A percentile compares a stretch with the other conserved stretches of the same genome.
Evolutionary conservation across 2,888 invertebrate genomes (phyloP).

Genomic region (Neoaliturus tenellus): DNA sequence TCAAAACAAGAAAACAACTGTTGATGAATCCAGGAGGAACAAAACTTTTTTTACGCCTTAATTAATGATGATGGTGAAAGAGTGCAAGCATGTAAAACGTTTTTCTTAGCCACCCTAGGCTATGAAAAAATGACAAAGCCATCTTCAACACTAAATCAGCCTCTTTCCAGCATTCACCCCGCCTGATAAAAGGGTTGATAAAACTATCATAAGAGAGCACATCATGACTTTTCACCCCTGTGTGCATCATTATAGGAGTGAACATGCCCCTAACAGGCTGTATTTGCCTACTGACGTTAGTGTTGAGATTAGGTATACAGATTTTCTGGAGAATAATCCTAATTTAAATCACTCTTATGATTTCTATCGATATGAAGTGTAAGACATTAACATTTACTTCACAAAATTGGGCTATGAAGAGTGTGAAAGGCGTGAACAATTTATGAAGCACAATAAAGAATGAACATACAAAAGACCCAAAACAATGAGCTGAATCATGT

Average conservation of each 20-base stretch:
- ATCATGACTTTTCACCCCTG: too few relatives aligned
- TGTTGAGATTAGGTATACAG: not conserved
- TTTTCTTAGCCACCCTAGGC: not conserved
- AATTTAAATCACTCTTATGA: constrained; percentile 28
- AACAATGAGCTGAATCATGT: not conserved
- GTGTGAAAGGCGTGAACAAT: not conserved
- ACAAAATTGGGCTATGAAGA: not conserved
- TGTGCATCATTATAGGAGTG: too few relatives aligned
- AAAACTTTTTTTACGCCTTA: too few relatives aligned
- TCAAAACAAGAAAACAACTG: too few relatives aligned
- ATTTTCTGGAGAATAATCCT: not conserved
- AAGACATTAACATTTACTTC: not conserved
- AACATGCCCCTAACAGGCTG: not conserved
- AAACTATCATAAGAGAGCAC: constrained; percentile 10
- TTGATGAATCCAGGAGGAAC: too few relatives aligned
- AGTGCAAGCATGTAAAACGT: too few relatives aligned
- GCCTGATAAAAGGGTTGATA: not conserved
- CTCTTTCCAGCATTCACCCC: not conserved
- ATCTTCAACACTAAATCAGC: constrained; percentile 12
- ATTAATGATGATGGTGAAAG: too few relatives aligned
- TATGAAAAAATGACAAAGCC: constrained; percentile 11
- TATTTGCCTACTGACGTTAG: not conserved
- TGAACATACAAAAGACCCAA: not conserved
- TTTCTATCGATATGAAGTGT: not conserved
- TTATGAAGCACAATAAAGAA: not conserved